Evolutionary conservation across 2,113 vertebrate genomes (phyloP).

Genomic region (Hiodon alosoides): DNA sequence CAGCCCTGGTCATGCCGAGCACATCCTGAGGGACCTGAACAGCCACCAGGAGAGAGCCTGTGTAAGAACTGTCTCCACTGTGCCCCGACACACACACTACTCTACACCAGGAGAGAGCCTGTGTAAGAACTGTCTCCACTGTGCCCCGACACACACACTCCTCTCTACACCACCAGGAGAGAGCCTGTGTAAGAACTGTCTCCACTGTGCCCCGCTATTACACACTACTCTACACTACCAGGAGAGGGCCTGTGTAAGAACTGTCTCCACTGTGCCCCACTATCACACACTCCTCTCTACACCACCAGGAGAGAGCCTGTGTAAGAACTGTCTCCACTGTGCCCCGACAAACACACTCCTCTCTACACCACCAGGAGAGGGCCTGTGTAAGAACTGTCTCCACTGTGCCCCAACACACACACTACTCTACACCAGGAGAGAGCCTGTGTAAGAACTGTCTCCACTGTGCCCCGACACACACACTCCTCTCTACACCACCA

Average conservation of each 20-base stretch:
- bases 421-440: slow-evolving; percentile 68
- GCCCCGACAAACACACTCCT: neutral
- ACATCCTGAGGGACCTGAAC: slow-evolving; percentile 77
- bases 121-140: slow-evolving; percentile 59
- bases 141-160: neutral
- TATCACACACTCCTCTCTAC: too few relatives aligned
- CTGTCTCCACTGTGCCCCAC: neutral
- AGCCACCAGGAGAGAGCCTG: slow-evolving; percentile 74
- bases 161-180: slow-evolving; percentile 69
- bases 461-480: neutral
- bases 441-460: slow-evolving; percentile 66
- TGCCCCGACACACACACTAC: neutral
- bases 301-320: slow-evolving; percentile 75
- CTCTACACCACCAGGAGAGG: slow-evolving; percentile 70
- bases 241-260: slow-evolving; percentile 76
- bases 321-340: slow-evolving; percentile 60
- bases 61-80: slow-evolving; percentile 58
- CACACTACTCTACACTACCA: slow-evolving; percentile 56
- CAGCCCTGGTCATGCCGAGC: slow-evolving; percentile 79
- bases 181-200: slow-evolving; percentile 67
- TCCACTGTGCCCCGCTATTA: neutral
- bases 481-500: slow-evolving; percentile 56
- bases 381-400: slow-evolving; percentile 65
- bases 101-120: slow-evolving; percentile 72
- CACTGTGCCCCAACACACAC: neutral